Conservation (phyloP, 2,113 vertebrate species). For the Calyptomena viridis region DNA sequence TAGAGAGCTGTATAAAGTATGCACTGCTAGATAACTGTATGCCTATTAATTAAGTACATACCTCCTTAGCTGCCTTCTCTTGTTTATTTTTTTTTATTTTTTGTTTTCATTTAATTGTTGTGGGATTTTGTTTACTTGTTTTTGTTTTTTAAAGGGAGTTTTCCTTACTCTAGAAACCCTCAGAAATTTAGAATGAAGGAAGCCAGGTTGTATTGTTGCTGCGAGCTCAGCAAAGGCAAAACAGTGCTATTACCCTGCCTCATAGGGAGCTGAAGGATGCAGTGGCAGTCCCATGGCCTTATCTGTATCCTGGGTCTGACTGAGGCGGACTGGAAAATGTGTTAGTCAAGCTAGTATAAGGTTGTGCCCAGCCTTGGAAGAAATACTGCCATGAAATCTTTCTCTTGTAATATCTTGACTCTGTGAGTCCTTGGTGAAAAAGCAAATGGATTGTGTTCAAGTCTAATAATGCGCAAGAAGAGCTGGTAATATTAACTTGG, state of each 20-base stretch:
- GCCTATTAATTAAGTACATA: background rate
- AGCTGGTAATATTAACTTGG: background rate
- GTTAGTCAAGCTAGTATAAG: background rate
- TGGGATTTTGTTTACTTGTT: background rate
- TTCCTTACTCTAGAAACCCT: background rate
- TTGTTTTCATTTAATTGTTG: background rate
- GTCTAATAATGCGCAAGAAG: background rate
- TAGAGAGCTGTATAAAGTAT: background rate
- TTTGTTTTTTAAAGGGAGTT: background rate
- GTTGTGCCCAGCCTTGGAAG: background rate
- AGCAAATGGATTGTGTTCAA: background rate
- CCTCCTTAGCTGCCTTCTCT: background rate
- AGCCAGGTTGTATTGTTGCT: background rate
- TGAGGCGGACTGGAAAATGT: background rate
- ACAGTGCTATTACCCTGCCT: background rate
- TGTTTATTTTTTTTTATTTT: background rate
- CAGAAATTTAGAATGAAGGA: background rate
- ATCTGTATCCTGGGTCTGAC: background rate
- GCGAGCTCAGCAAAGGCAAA: background rate
- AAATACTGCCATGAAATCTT: background rate
- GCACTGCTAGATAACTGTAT: background rate
- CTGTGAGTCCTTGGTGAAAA: background rate
- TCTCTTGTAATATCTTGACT: background rate
- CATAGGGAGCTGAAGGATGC: rapidly evolving
- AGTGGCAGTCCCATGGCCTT: background rate